phyloP scores from a whole-genome alignment of 2,888 invertebrate species.

The Lottia gigantea region DNA sequence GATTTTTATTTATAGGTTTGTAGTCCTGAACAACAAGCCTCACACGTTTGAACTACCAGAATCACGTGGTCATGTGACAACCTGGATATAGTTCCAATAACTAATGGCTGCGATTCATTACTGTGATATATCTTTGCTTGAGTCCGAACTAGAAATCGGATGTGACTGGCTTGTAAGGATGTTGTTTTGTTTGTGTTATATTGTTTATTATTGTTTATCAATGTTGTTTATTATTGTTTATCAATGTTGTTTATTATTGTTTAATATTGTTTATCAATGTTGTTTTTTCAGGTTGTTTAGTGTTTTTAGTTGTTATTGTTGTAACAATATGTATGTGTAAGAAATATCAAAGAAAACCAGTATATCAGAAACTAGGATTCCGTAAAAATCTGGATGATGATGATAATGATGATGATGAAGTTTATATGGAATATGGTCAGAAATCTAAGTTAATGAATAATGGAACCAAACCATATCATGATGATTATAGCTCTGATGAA shows the following conservation, averaged over 20 bases:
- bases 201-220: too few species aligned
- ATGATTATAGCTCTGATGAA: neutral
- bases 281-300: constrained; percentile 3
- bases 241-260: too few species aligned
- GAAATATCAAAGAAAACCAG: constrained; percentile 6
- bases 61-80: too few species aligned
- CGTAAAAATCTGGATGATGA: neutral
- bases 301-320: neutral
- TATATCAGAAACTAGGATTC: constrained; percentile 8
- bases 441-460: neutral
- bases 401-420: neutral
- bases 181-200: too few species aligned
- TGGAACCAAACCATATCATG: neutral
- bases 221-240: neutral
- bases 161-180: too few species aligned
- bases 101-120: too few species aligned
- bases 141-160: too few species aligned
- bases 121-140: too few species aligned
- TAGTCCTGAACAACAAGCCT: too few species aligned
- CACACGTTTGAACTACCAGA: too few species aligned
- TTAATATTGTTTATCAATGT: neutral
- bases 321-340: neutral
- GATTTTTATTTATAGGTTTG: too few species aligned
- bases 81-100: too few species aligned
- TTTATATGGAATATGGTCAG: neutral